These are phyloP conservation scores for Junonia oenone DNA, from an alignment of 2,888 invertebrate species.

Conservation along the genomic window DNA sequence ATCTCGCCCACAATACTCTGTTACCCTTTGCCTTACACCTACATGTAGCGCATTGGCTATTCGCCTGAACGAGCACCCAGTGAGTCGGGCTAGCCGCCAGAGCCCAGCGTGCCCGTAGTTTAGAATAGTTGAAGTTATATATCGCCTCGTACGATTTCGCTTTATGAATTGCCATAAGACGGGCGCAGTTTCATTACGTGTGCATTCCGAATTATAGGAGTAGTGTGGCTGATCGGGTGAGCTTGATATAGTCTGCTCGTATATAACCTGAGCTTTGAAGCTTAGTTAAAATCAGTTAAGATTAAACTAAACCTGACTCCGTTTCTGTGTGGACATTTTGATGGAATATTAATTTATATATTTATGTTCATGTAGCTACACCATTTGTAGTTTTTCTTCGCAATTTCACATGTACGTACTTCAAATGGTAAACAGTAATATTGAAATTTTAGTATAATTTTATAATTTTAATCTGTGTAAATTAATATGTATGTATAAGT, in stretches of 20 bases:
- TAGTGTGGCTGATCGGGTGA: constrained; percentile 18
- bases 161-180: constrained; percentile 39
- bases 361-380: neutral
- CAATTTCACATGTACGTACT: too few relatives aligned
- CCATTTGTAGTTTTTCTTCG: neutral
- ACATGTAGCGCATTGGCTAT: constrained; percentile 42
- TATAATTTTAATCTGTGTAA: too few relatives aligned
- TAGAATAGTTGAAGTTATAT: constrained; percentile 43
- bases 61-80: constrained; percentile 58
- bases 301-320: constrained; percentile 18
- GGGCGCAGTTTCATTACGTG: constrained; percentile 30
- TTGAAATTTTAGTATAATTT: too few relatives aligned
- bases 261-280: constrained; percentile 18
- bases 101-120: constrained; percentile 39
- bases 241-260: constrained; percentile 19
- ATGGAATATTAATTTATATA: neutral
- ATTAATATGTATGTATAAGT: too few relatives aligned
- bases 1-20: constrained; percentile 41
- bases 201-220: constrained; percentile 28
- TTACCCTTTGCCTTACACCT: constrained; percentile 50
- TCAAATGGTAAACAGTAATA: too few relatives aligned
- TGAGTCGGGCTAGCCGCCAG: constrained; percentile 57
- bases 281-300: constrained; percentile 17
- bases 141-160: constrained; percentile 30
- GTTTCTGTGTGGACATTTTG: constrained; percentile 1